Conservation (phyloP, 2,888 invertebrate species). For the Hylaea fasciaria region DNA sequence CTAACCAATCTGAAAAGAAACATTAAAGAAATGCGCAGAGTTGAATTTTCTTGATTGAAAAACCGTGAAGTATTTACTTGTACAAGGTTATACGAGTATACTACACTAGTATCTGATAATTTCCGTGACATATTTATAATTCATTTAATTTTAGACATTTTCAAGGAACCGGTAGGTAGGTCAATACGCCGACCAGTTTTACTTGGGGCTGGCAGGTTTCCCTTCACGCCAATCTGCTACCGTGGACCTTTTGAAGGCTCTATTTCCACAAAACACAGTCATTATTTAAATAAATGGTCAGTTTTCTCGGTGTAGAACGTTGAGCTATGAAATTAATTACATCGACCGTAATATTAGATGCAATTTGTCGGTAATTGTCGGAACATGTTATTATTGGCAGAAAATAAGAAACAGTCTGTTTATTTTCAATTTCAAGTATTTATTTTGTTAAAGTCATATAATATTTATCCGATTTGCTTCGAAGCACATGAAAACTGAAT, state of each 20-base stretch:
- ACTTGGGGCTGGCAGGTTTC: slow-evolving; percentile 26
- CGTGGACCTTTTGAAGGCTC: slow-evolving; percentile 26
- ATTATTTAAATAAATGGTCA: slow-evolving; percentile 27
- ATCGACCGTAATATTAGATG: slow-evolving; percentile 12
- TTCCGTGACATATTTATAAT: not conserved
- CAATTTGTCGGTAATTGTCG: slow-evolving; percentile 17
- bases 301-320: slow-evolving; percentile 13
- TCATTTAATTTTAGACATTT: not conserved
- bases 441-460: no score
- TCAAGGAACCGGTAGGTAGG: slow-evolving; percentile 2
- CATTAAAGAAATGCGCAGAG: no score
- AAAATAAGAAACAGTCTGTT: not conserved
- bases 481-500: no score
- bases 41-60: no score
- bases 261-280: slow-evolving; percentile 22
- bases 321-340: slow-evolving; percentile 15
- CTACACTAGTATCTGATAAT: not conserved
- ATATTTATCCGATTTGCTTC: no score
- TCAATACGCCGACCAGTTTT: slow-evolving; percentile 16
- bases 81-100: no score
- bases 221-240: slow-evolving; percentile 28
- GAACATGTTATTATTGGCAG: not conserved
- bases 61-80: no score
- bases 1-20: no score
- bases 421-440: no score